Evolutionary conservation across 1,140 invertebrate species (phyloP).

Genomic region (Sitobion miscanthi): DNA sequence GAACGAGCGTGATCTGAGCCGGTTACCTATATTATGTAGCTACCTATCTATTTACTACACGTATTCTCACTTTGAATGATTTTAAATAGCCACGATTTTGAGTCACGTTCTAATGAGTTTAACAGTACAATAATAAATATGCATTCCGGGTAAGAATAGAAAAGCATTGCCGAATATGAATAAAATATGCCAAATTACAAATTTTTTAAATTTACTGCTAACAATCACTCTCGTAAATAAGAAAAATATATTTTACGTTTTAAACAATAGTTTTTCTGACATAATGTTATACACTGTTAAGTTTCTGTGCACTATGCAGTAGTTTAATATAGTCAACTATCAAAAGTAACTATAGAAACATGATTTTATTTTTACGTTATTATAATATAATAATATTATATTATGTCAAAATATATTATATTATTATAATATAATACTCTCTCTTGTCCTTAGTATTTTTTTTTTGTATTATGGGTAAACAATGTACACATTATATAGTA

Average conservation of each 20-base stretch:
- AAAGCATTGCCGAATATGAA: neutral
- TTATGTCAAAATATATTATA: neutral
- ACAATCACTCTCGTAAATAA: neutral
- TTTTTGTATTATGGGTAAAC: neutral
- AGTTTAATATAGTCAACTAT: neutral
- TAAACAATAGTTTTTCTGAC: neutral
- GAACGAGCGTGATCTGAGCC: neutral
- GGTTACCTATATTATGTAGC: neutral
- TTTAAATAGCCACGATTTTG: slow-evolving; percentile 12
- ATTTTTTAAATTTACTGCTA: neutral
- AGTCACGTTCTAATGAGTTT: slow-evolving; percentile 22
- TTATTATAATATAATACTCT: neutral
- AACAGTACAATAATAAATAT: slow-evolving; percentile 14
- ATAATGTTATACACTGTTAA: neutral
- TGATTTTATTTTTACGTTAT: neutral
- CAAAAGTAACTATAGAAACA: neutral
- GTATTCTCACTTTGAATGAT: neutral
- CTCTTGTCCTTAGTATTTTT: neutral
- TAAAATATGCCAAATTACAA: neutral
- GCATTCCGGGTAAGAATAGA: neutral
- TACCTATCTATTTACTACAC: neutral
- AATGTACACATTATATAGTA: neutral
- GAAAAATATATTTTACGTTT: neutral
- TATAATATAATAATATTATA: neutral
- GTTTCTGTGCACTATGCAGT: neutral